phyloP scores from a whole-genome alignment of 2,888 invertebrate genomes.

The Agrotis ipsilon region DNA sequence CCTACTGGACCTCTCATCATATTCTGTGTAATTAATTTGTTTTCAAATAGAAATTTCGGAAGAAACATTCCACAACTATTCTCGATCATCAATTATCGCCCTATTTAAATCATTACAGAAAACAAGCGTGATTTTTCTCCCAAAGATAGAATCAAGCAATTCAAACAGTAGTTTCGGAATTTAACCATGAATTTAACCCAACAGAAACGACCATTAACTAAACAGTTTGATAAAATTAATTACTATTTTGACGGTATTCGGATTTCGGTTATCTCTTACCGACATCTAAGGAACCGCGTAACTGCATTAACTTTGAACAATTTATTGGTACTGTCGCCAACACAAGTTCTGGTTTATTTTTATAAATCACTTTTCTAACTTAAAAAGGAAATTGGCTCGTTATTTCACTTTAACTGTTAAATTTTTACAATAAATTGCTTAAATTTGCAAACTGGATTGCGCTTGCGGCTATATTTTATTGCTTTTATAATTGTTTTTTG shows the following conservation, averaged over 20 bases:
- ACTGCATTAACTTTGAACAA: constrained; percentile 67
- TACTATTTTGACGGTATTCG: constrained; percentile 66
- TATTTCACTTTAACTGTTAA: constrained; percentile 25
- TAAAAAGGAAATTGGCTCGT: constrained; percentile 15
- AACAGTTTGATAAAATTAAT: constrained; percentile 63
- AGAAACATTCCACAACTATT: not conserved
- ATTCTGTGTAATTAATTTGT: not conserved
- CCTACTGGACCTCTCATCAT: fast-evolving
- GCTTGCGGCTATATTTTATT: constrained; percentile 29
- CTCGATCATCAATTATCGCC: constrained; percentile 7
- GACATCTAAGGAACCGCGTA: constrained; percentile 65
- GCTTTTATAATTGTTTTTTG: constrained; percentile 30
- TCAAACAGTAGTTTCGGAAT: constrained; percentile 58
- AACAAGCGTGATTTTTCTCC: constrained; percentile 49
- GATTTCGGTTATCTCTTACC: constrained; percentile 62
- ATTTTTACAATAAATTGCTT: constrained; percentile 33
- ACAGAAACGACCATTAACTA: constrained; percentile 53
- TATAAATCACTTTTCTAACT: not conserved
- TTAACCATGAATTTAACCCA: constrained; percentile 44
- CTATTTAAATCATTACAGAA: constrained; percentile 14
- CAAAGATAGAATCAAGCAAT: constrained; percentile 42
- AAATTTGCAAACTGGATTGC: constrained; percentile 42
- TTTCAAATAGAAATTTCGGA: constrained; percentile 9
- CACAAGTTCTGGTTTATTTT: constrained; percentile 55
- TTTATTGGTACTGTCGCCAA: constrained; percentile 71